A percentile compares a stretch with the other conserved stretches of the same genome.
phyloP scores from a whole-genome alignment of 35 echinoderm and acorn worm genomes.

The Chiridota heheva region DNA sequence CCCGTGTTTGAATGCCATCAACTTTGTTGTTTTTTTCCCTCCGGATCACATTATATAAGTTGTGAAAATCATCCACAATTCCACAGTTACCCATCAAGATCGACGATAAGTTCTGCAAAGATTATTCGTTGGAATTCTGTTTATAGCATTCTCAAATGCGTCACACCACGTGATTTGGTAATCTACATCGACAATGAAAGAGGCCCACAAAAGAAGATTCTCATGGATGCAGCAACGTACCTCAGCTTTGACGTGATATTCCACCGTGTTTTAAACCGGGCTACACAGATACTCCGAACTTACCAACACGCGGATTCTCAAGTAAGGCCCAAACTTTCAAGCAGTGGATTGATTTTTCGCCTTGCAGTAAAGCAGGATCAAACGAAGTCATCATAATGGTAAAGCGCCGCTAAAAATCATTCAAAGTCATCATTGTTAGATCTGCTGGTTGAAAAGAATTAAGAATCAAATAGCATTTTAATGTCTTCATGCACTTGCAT shows the following conservation, averaged over 20 bases:
- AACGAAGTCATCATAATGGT: slow-evolving; percentile 15
- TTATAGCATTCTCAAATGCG: neutral
- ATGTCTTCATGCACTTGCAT: too few relatives aligned
- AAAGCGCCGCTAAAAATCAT: too few relatives aligned
- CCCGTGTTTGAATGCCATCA: neutral
- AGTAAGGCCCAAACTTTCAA: neutral
- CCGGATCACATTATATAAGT: too few relatives aligned
- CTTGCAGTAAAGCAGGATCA: neutral
- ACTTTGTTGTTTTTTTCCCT: neutral
- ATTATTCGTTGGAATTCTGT: slow-evolving; percentile 11
- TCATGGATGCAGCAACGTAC: slow-evolving; percentile 9
- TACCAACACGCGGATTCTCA: neutral
- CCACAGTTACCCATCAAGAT: neutral
- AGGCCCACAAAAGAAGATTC: slow-evolving; percentile 4
- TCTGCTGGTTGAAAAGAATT: too few relatives aligned
- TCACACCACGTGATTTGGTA: slow-evolving; percentile 3
- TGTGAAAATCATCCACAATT: too few relatives aligned
- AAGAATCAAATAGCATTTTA: too few relatives aligned
- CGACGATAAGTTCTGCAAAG: neutral
- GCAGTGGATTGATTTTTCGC: neutral
- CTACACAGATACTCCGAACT: neutral
- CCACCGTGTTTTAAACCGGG: neutral
- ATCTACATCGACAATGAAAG: slow-evolving; percentile 19
- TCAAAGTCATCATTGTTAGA: too few relatives aligned
- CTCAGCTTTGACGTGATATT: neutral